Evolutionary conservation across 1,140 invertebrate genomes (phyloP), one percentile per base, ranked within the genome.

Genomic region (Phymorhynchus buccinoides): DNA sequence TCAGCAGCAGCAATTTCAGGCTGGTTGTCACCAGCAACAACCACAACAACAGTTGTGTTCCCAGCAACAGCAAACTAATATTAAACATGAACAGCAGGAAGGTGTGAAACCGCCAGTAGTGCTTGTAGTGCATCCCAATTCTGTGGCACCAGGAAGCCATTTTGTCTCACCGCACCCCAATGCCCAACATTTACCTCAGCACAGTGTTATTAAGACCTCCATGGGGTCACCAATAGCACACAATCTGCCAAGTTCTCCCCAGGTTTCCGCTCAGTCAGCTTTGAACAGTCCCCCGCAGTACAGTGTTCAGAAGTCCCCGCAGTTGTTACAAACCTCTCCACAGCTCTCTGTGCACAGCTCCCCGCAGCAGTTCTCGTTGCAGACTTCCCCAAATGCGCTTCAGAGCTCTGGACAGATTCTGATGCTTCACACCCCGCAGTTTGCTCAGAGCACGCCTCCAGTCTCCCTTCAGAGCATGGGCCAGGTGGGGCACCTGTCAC

Each of bases 331-430:
- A 16, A 75, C 16, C 30, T 75, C 73, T 22, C 73, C 73, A 27
- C 73, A 75, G 37, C 6, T 75, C 37, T 75, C 73, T 41, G 16
- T 75, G 37, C 73, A 75, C 16, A 75, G 37, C 73, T 75, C 73
- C 73, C 73, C 73, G 39, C 73, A 75, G 37, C 32, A 62, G 56
- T 62, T 22, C 22, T 62, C 35, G 6, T 27, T 75, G 73, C 73
- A 75, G 9, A 30, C 16, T 37, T 75, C 73, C 18, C 37, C 37
- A 12, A 32, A 71, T 12, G 0, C 35, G 18, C 30, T 71, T 32
- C 30, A 71, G 30, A 71, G 35, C 68, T 71, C 68, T 18, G 30
- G 30, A 12, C 68, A 32, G 12, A 37, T 71, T 9, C 3, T 71
- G 68, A 32, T 35, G 30, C 30, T 37, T 4, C 30, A 32, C 9